Conservation (phyloP, 1,140 invertebrate species). For the Tetragnatha versicolor region DNA sequence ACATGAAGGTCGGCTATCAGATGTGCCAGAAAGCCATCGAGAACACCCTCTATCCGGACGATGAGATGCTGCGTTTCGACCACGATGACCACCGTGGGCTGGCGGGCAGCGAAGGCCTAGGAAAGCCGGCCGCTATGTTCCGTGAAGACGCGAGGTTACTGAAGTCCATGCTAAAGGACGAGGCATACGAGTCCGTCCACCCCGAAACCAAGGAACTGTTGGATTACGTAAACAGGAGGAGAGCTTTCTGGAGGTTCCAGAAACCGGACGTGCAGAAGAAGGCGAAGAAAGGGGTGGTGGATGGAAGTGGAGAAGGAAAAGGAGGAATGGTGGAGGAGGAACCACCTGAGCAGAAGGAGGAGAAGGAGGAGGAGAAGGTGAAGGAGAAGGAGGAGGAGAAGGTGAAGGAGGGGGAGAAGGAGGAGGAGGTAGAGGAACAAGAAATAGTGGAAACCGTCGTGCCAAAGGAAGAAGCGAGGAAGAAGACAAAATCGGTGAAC, state of each 20-base stretch:
- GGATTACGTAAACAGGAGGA: neutral
- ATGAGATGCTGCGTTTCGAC: neutral
- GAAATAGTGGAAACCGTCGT: too few relatives aligned
- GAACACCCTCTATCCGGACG: neutral
- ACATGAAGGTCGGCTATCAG: neutral
- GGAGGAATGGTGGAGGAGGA: too few relatives aligned
- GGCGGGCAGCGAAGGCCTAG: neutral
- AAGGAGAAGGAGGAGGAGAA: too few relatives aligned
- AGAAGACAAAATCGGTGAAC: too few relatives aligned
- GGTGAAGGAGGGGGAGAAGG: too few relatives aligned
- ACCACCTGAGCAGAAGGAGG: too few relatives aligned
- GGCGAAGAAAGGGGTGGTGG: too few relatives aligned
- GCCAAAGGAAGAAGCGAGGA: too few relatives aligned
- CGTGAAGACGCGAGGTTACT: neutral
- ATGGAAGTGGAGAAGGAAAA: too few relatives aligned
- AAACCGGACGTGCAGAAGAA: neutral
- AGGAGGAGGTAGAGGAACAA: too few relatives aligned
- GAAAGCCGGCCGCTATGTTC: neutral
- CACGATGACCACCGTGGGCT: neutral
- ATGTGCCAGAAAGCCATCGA: constrained; percentile 9
- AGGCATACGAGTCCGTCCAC: neutral
- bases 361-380: too few relatives aligned
- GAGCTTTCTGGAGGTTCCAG: constrained; percentile 1
- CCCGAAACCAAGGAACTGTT: neutral
- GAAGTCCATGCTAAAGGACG: neutral